phyloP scores from a whole-genome alignment of 2,113 vertebrate genomes.

The Mohoua ochrocephala region DNA sequence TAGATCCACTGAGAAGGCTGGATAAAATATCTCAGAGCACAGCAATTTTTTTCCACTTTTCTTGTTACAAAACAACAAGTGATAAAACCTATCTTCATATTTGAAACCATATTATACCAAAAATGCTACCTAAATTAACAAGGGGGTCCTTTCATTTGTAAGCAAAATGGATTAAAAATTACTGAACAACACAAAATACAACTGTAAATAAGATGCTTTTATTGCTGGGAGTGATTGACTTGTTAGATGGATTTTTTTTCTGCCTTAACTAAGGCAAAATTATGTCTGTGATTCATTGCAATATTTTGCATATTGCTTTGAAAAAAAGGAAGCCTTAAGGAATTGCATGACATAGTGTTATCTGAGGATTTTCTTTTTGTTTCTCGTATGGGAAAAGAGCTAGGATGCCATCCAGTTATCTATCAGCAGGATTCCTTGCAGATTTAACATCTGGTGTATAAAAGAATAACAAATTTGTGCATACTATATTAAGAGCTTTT shows the following conservation, averaged over 20 bases:
- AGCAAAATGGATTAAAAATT: not conserved
- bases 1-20: not conserved
- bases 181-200: not conserved
- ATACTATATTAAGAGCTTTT: not conserved
- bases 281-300: not conserved
- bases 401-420: not conserved
- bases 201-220: not conserved
- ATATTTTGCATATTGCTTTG: not conserved
- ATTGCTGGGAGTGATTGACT: not conserved
- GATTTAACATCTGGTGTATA: not conserved
- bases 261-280: not conserved
- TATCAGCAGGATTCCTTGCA: not conserved
- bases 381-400: not conserved
- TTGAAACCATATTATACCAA: not conserved
- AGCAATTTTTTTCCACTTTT: not conserved
- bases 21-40: not conserved
- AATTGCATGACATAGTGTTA: not conserved
- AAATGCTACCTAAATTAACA: not conserved
- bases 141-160: not conserved
- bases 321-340: not conserved
- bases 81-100: not conserved
- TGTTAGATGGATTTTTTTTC: not conserved
- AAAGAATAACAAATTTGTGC: not conserved
- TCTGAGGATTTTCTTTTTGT: not conserved
- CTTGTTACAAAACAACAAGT: not conserved